These are phyloP conservation scores for Zapus hudsonius DNA, from an alignment of 2,113 vertebrate genomes.

Conservation along the genomic window DNA sequence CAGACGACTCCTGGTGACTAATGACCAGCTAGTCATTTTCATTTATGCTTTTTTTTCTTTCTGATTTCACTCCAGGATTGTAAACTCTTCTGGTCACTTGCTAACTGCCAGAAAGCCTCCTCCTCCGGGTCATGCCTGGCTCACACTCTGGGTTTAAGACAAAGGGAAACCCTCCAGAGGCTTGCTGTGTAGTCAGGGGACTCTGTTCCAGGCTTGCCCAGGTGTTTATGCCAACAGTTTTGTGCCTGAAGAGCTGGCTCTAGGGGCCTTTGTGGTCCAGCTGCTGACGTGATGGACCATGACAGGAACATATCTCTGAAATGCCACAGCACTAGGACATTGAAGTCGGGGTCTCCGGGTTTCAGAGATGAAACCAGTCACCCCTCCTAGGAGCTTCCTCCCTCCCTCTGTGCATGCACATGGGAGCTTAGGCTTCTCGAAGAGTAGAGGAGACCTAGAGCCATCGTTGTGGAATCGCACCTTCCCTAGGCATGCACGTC, in stretches of 20 bases:
- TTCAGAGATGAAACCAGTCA: neutral
- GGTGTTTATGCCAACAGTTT: rapidly evolving
- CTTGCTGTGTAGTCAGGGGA: neutral
- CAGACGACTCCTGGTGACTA: neutral
- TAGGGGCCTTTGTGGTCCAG: neutral
- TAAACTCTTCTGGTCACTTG: constrained; percentile 21
- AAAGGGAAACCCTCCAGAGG: neutral
- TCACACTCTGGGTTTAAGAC: neutral
- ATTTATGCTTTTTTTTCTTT: neutral
- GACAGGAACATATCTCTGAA: neutral
- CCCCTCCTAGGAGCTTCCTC: rapidly evolving
- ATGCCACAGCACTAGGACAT: neutral
- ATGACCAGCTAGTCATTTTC: neutral
- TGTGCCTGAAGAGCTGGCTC: neutral
- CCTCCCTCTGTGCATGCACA: rapidly evolving
- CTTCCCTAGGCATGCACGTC: too few species aligned
- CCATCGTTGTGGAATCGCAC: too few species aligned
- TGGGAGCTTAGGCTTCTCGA: neutral
- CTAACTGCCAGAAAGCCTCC: constrained; percentile 37
- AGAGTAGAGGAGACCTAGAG: rapidly evolving
- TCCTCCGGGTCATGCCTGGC: neutral
- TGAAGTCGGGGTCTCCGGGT: neutral
- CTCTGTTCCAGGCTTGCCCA: rapidly evolving
- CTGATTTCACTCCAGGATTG: constrained; percentile 23
- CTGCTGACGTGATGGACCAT: neutral